Evolutionary conservation across 2,113 vertebrate genomes (phyloP), one percentile per base, ranked within the genome.

Genomic region (Recurvirostra avosetta): DNA sequence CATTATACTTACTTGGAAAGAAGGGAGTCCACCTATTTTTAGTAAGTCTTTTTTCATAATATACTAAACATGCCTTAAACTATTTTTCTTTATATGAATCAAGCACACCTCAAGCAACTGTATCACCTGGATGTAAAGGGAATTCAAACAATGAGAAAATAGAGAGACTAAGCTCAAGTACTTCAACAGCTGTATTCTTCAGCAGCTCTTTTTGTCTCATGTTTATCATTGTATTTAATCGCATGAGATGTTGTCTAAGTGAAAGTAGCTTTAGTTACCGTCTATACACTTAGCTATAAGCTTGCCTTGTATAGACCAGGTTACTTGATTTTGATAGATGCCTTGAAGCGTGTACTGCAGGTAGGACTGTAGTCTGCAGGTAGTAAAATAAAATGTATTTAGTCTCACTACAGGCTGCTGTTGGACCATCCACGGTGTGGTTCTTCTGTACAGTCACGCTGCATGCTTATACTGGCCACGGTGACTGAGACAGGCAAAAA

Each of bases 1-100:
- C 15, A 7, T 89, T 72, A 38, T 19, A 62, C 61, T 86, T 88
- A 82, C 52, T 16, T 71, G 32, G 55, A 56, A 96, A 93, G 30
- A 91, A 91, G 72, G 56, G 72, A 82, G 34, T 77, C 61, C 84
- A 75, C 81, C 47, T 95, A 74, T 93, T 97, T 94, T 94, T 93
- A 94, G 8, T 72, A 74, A 76, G 59, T 86, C 45, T 76, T 92
- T 88, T 92, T 80, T 92, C 79, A n/a, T 86, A 95, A 22, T 74
- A 85, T 41, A 90, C n/a, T 90, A 63, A 90, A 95, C 96, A 96
- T 96, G 97, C 97, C 97, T 98, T 98, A 97, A 97, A 96, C 90
- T 94, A 9, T 56, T 91, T 95, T 88, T 63, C 83, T 89, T 92
- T 78, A 29, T 86, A 47, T 38, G 58, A 95, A 80, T 94, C 79